Conservation (phyloP, 2,113 vertebrate species). For the Hystrix brachyura region DNA sequence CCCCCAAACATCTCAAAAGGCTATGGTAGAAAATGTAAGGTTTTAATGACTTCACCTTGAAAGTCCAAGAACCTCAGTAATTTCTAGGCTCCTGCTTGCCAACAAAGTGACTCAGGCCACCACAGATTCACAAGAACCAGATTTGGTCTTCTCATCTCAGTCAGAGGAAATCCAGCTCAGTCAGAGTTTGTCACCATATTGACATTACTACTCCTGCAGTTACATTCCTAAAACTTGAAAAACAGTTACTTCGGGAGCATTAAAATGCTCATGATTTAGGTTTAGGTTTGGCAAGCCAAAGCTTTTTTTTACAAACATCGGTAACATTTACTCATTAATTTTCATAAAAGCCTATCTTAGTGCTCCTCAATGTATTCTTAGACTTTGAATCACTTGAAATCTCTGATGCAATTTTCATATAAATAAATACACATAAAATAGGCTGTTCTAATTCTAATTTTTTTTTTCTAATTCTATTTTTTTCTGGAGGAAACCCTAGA, state of each 20-base stretch:
- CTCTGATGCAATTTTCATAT: slow-evolving; percentile 36
- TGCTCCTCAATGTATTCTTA: slow-evolving; percentile 38
- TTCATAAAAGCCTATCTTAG: background rate
- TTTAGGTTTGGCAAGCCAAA: slow-evolving; percentile 3
- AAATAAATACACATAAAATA: slow-evolving; percentile 63
- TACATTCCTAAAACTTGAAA: slow-evolving; percentile 33
- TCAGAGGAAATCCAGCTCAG: background rate
- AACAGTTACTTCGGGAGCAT: background rate
- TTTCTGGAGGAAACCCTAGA: slow-evolving; percentile 45
- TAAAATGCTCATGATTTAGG: slow-evolving; percentile 25
- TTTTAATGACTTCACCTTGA: background rate
- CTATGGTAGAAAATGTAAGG: background rate
- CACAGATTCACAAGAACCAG: background rate
- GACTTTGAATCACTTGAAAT: slow-evolving; percentile 37
- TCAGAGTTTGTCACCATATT: background rate
- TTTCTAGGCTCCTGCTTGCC: background rate
- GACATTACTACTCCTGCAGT: background rate
- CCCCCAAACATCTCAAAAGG: background rate
- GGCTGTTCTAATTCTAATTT: slow-evolving; percentile 24
- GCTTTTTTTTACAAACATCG: slow-evolving; percentile 30
- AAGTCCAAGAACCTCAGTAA: background rate
- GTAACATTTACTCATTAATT: slow-evolving; percentile 41
- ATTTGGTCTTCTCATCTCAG: background rate
- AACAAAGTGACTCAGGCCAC: background rate
- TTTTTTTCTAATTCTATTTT: slow-evolving; percentile 21